phyloP scores from a whole-genome alignment of 2,113 vertebrate species.

The Gambusia affinis region DNA sequence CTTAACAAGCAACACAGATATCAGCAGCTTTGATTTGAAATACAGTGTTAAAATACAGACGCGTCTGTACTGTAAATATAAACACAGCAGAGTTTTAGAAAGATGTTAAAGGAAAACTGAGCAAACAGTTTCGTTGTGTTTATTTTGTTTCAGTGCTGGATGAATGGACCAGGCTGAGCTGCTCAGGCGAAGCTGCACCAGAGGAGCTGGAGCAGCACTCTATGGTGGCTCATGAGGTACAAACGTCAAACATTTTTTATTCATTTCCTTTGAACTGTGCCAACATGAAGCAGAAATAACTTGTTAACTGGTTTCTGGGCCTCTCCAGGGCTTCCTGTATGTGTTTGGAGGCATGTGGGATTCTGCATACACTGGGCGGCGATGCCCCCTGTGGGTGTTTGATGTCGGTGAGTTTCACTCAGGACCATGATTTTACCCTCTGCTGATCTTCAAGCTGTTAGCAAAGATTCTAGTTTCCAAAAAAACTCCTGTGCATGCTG shows the following conservation, averaged over 20 bases:
- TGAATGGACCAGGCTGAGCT: conserved; percentile 83
- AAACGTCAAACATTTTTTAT: not conserved
- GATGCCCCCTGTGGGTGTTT: conserved; percentile 85
- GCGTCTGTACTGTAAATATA: too few species aligned
- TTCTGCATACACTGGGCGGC: conserved; percentile 78
- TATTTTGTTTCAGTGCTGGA: conserved; percentile 68
- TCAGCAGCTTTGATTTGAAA: too few species aligned
- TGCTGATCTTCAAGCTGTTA: not conserved
- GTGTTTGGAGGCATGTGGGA: conserved; percentile 88
- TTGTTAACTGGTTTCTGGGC: not conserved
- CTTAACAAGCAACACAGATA: too few species aligned
- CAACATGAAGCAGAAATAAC: not conserved
- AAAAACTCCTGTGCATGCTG: conserved; percentile 18
- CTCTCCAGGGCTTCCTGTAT: conserved; percentile 79
- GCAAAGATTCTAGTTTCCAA: not conserved
- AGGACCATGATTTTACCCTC: not conserved
- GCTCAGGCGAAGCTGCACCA: conserved; percentile 75
- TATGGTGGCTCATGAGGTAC: conserved; percentile 86
- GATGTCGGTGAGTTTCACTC: conserved; percentile 75
- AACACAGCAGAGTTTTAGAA: too few species aligned
- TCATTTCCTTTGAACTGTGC: not conserved
- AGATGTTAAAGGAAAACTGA: not conserved
- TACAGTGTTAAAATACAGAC: too few species aligned
- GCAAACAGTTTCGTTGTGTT: not conserved
- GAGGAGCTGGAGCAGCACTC: conserved; percentile 87